phyloP scores from a whole-genome alignment of 1,140 invertebrate genomes.

The Lepeophtheirus salmonis region DNA sequence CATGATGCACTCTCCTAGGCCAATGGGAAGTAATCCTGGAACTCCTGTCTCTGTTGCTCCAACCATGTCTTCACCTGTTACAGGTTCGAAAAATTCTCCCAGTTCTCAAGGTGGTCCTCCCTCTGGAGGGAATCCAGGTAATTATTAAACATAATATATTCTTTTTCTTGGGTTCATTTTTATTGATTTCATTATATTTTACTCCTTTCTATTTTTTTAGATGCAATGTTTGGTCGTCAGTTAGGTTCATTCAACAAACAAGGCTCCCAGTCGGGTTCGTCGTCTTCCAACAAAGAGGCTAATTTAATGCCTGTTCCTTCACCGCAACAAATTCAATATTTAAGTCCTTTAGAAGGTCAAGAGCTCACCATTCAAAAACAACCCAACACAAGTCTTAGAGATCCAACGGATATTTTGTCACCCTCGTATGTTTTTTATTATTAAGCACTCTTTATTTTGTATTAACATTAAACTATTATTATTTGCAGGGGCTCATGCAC shows the following conservation, averaged over 20 bases:
- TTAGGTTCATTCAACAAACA: background rate
- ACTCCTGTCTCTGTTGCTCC: conserved; percentile 23
- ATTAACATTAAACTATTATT: background rate
- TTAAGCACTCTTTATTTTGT: background rate
- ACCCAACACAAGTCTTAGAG: conserved; percentile 72
- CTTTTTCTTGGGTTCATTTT: background rate
- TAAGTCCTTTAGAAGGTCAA: conserved; percentile 86
- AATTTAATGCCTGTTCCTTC: conserved; percentile 89
- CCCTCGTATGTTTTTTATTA: conserved; percentile 23
- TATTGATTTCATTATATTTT: background rate
- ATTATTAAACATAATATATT: background rate
- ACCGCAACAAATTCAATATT: conserved; percentile 83
- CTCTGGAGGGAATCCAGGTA: background rate
- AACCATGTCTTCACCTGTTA: conserved; percentile 20
- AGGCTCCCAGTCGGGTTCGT: conserved; percentile 11
- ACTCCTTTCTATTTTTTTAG: conserved; percentile 18
- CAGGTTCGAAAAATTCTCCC: conserved; percentile 19
- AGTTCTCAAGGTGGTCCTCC: background rate
- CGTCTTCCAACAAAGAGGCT: conserved; percentile 45
- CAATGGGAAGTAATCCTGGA: conserved; percentile 22
- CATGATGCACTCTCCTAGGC: conserved; percentile 21
- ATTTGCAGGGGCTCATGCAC: background rate
- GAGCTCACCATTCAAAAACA: conserved; percentile 91
- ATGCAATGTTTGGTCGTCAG: conserved; percentile 9
- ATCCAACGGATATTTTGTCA: conserved; percentile 29